Percentiles rank a stretch among this genome's conserved stretches.
phyloP scores from a whole-genome alignment of 2,797 vertebrate species.

The Dendrocincla tyrannina region DNA sequence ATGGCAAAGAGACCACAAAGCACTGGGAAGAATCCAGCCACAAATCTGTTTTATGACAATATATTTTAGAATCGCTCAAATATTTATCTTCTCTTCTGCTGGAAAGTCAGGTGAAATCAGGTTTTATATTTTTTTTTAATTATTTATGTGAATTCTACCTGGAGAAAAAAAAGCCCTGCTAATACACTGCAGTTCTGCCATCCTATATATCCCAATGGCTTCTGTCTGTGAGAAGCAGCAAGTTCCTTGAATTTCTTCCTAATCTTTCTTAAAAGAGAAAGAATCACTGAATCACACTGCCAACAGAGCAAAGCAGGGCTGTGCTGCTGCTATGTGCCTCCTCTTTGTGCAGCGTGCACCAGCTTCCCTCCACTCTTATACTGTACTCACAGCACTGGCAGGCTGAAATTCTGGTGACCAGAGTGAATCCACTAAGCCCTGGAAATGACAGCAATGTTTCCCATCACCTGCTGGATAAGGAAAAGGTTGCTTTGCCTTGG shows the following conservation, averaged over 20 bases:
- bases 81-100: not conserved
- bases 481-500: not conserved
- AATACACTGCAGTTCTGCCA: not conserved
- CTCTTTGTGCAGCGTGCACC: not conserved
- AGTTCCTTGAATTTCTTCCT: not conserved
- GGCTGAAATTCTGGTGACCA: not conserved
- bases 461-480: not conserved
- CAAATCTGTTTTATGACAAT: not conserved
- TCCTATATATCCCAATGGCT: not conserved
- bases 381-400: rapidly evolving
- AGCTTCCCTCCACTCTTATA: not conserved
- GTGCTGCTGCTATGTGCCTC: not conserved
- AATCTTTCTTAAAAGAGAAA: not conserved
- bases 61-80: not conserved
- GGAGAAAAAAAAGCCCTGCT: not conserved
- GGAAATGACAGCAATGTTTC: not conserved
- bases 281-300: not conserved
- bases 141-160: not conserved
- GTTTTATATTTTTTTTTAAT: not conserved
- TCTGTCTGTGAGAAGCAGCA: not conserved
- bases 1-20: not conserved
- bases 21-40: not conserved
- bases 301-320: not conserved
- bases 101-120: not conserved
- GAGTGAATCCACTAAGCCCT: not conserved